These are phyloP conservation scores for Hycleus phaleratus DNA, from an alignment of 1,140 invertebrate species.

Conservation along the genomic window DNA sequence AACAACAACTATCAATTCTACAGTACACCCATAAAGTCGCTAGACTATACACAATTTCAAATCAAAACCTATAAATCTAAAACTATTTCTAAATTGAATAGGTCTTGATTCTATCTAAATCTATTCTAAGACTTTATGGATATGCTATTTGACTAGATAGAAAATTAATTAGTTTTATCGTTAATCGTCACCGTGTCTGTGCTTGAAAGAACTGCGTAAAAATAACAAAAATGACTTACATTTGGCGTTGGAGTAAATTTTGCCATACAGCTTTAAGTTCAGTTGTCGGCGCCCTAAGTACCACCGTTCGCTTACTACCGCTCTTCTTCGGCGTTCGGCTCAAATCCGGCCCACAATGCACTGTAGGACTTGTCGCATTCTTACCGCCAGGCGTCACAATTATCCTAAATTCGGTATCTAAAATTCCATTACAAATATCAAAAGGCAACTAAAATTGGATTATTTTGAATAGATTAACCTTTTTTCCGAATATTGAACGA, in stretches of 20 bases:
- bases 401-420: conserved; percentile 65
- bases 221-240: conserved; percentile 51
- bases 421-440: background rate
- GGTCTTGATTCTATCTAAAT: no score
- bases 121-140: conserved; percentile 15
- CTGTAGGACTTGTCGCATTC: conserved; percentile 53
- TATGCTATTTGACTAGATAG: conserved; percentile 10
- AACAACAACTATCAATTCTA: conserved; percentile 16
- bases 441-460: background rate
- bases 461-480: conserved; percentile 42
- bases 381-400: conserved; percentile 50
- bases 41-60: background rate
- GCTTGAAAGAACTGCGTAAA: background rate
- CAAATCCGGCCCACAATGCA: conserved; percentile 55
- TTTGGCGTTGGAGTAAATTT: conserved; percentile 76
- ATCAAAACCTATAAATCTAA: background rate
- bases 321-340: conserved; percentile 51
- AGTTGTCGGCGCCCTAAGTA: conserved; percentile 66
- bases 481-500: conserved; percentile 78
- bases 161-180: conserved; percentile 1
- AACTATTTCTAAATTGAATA: background rate
- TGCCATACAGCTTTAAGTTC: conserved; percentile 85
- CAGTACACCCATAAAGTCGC: conserved; percentile 23
- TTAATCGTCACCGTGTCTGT: conserved; percentile 4
- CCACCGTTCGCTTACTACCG: conserved; percentile 56